Evolutionary conservation across 2,113 vertebrate species (phyloP).

Genomic region (Oreochromis spilurus): DNA sequence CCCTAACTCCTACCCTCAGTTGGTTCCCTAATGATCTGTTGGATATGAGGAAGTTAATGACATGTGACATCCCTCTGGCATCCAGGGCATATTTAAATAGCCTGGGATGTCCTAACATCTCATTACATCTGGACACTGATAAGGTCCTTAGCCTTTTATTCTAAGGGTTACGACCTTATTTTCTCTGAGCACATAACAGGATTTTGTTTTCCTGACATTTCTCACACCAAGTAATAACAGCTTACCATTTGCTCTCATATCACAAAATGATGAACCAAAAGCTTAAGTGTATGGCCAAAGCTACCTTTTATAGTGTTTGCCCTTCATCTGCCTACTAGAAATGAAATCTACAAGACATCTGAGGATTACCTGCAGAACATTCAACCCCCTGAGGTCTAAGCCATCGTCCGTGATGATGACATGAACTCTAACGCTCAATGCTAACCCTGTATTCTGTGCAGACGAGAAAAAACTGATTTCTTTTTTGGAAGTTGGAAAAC

Average conservation of each 20-base stretch:
- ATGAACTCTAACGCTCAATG: neutral
- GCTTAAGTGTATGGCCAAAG: neutral
- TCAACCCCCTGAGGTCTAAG: neutral
- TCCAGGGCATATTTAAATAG: neutral
- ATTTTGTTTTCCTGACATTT: neutral
- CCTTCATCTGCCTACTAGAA: neutral
- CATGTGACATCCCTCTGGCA: neutral
- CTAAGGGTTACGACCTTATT: neutral
- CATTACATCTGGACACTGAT: neutral
- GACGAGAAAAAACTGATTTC: neutral
- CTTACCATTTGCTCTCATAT: neutral
- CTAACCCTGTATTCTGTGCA: neutral
- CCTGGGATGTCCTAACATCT: neutral
- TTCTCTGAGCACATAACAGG: neutral
- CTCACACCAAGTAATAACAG: neutral
- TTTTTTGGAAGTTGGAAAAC: neutral
- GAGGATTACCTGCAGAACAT: neutral
- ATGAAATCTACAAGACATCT: neutral
- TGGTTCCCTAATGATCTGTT: neutral
- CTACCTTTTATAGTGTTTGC: neutral
- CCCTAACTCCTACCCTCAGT: neutral
- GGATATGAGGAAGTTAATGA: neutral
- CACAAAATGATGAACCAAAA: neutral
- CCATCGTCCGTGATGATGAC: neutral
- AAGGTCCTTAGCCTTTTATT: neutral